Conservation (phyloP, 2,888 invertebrate genomes). For the Tigriopus californicus region DNA sequence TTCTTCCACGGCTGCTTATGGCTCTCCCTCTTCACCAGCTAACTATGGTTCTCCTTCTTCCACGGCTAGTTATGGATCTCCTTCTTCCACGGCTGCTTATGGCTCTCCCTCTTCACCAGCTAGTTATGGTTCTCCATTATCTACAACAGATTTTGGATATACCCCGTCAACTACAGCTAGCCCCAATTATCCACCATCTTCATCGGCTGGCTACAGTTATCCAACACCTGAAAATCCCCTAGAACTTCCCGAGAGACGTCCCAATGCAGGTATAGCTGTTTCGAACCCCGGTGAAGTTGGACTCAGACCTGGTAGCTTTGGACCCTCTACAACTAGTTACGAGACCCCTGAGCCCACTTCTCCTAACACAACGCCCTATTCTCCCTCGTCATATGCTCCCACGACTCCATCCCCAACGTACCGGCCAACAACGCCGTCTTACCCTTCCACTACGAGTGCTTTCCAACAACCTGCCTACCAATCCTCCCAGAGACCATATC, state of each 20-base stretch:
- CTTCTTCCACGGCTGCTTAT: background rate
- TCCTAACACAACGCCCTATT: background rate
- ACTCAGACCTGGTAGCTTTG: background rate
- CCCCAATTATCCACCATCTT: background rate
- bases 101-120: background rate
- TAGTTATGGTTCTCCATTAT: background rate
- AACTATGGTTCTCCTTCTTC: conserved; percentile 5
- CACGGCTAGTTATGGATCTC: background rate
- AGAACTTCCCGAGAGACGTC: background rate
- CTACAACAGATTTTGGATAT: background rate
- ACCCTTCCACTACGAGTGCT: background rate
- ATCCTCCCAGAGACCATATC: too few species aligned
- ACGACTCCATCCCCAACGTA: conserved; percentile 1
- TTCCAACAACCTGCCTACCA: too few species aligned
- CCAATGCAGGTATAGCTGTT: background rate
- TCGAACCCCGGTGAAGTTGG: background rate
- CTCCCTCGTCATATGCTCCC: background rate
- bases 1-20: background rate
- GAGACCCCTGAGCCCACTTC: background rate
- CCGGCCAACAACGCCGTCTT: background rate
- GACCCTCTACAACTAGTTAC: too few species aligned
- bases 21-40: background rate
- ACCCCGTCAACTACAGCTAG: background rate
- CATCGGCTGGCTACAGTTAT: background rate
- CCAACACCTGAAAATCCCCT: background rate